Base-by-base conservation (phyloP, 2,888 invertebrate species). In the Deroplatys truncata region DNA sequence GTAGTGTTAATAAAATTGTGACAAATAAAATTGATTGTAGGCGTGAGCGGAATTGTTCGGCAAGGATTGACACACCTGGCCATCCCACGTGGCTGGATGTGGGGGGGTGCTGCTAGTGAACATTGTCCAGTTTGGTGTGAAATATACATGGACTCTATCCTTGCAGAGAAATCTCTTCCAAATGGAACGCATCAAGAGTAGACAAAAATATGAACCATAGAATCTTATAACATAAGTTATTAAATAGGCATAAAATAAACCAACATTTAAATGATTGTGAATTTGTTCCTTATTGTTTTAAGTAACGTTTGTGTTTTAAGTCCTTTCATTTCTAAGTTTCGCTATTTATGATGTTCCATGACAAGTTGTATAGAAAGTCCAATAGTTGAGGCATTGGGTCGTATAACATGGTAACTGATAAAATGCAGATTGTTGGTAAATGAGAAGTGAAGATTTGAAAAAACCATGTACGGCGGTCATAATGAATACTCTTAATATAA, bases 71-170 rank as follows among this genome's bases (percentile, higher is more conserved):
- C 95, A 90, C 97, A 97, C 92, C 93, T 97, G 88, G 97, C 97
- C 86, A 97, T 98, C 91, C 97, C 97, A 0, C 94, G 96, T n/a
- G 97, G 97, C 8, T 97, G 97, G 97, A 95, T 95, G 28, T 97
- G 97, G 97, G 97, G 97, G 20, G 98, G 97, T 0, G 95, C 96
- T 0, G 97, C 96, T 2, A 97, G 97, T 43, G 95, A 96, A 82
- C 96, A 95, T 93, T 97, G 96, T 92, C 98, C 97, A 2, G 94
- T 97, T 2, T 97, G 97, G 96, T 95, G 95, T n/a, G 97, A 97
- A 93, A 93, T 96, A 89, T 95, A 93, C 91, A 91, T 91, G 20
- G 92, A 92, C 20, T 84, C 90, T 43, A 9, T 90, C 8, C 85
- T 90, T 13, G 90, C 88, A n/a, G 90, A 90, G 86, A 43, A 86